Conservation (phyloP, 2,888 invertebrate species). For the Euphydryas editha region DNA sequence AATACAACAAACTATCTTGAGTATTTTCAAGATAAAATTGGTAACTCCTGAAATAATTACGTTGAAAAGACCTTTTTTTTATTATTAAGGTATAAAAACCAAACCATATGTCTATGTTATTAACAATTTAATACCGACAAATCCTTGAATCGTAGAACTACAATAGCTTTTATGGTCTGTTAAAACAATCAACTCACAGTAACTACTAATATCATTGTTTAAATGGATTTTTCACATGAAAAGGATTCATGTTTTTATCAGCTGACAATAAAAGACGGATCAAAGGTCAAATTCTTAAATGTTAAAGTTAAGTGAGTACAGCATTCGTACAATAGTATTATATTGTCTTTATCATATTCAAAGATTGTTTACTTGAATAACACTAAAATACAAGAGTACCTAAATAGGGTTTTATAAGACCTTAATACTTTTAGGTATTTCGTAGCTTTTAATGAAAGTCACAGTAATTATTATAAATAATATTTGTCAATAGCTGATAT, state of each 20-base stretch:
- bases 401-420: too few relatives aligned
- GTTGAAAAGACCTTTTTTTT: too few relatives aligned
- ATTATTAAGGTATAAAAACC: too few relatives aligned
- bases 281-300: constrained; percentile 35
- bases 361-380: too few relatives aligned
- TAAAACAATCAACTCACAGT: constrained; percentile 37
- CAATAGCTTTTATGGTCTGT: constrained; percentile 45
- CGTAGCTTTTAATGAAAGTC: too few relatives aligned
- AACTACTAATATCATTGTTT: constrained; percentile 31
- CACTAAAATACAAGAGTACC: background rate
- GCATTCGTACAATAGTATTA: background rate
- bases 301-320: constrained; percentile 1
- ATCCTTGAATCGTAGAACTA: constrained; percentile 26
- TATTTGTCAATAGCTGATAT: too few relatives aligned
- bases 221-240: constrained; percentile 30
- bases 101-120: too few relatives aligned
- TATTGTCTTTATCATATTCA: background rate
- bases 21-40: too few relatives aligned
- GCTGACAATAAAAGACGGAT: constrained; percentile 30
- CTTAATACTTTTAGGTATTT: too few relatives aligned
- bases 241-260: constrained; percentile 28
- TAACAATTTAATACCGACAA: constrained; percentile 10
- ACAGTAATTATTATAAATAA: too few relatives aligned
- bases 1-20: too few relatives aligned
- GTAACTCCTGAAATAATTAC: too few relatives aligned